Conservation (phyloP, 30 jellyfish, hydroid and myxozoan species). For the Mastigias papua region DNA sequence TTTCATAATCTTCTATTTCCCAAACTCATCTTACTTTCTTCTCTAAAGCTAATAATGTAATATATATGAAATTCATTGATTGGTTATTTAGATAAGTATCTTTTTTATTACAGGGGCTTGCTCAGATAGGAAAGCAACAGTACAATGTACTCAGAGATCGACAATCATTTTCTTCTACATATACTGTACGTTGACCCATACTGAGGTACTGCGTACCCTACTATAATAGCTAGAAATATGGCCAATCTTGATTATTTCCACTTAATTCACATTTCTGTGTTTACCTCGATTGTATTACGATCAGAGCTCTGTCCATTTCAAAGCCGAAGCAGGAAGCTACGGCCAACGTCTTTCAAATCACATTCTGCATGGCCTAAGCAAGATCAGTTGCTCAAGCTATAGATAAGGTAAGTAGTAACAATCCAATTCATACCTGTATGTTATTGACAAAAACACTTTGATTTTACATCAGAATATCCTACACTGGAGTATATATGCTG, state of each 20-base stretch:
- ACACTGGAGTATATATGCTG: background rate
- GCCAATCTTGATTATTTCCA: too few species aligned
- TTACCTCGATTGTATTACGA: background rate
- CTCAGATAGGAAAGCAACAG: background rate
- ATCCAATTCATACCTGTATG: background rate
- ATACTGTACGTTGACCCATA: too few species aligned
- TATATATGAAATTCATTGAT: too few species aligned
- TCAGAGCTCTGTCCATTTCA: background rate
- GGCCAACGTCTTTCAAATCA: background rate
- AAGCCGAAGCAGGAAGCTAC: constrained; percentile 11
- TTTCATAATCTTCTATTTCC: background rate
- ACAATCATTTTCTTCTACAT: too few species aligned
- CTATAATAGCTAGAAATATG: too few species aligned
- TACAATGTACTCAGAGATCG: background rate
- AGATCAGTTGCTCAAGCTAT: background rate
- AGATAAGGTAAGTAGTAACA: background rate
- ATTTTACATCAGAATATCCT: background rate
- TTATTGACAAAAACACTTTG: background rate
- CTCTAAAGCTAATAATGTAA: too few species aligned
- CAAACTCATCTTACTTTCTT: background rate
- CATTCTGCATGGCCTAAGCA: constrained; percentile 19
- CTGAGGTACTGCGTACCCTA: too few species aligned
- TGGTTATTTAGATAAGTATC: too few species aligned
- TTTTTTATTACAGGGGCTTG: background rate
- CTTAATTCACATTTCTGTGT: background rate